These are phyloP conservation scores for Opisthocomus hoazin DNA, from an alignment of 2,113 vertebrate genomes.

Conservation along the genomic window DNA sequence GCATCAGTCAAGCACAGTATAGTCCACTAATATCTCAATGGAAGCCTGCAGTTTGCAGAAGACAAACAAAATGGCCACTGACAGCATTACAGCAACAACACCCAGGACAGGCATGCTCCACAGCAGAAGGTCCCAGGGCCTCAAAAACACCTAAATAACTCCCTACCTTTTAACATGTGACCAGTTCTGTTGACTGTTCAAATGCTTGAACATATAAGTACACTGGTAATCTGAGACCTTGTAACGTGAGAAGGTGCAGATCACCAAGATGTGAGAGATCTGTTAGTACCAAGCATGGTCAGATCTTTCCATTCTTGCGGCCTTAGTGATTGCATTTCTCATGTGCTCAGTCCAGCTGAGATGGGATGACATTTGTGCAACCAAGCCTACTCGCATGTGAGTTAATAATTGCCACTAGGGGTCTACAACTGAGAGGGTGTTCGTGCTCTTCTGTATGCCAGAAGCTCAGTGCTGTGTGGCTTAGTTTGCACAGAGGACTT, in stretches of 20 bases:
- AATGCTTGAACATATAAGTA: background rate
- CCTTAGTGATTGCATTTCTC: background rate
- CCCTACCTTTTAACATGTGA: background rate
- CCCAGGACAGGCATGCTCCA: background rate
- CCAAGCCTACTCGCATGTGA: background rate
- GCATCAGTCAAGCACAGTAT: slow-evolving; percentile 3
- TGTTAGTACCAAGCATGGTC: background rate
- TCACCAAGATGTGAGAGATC: background rate
- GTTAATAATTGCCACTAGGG: background rate
- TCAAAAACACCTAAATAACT: background rate
- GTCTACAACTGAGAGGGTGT: background rate
- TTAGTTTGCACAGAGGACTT: background rate
- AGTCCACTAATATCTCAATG: slow-evolving; percentile 26
- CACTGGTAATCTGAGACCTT: background rate
- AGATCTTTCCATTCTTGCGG: background rate
- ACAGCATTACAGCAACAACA: background rate
- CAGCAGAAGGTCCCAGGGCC: background rate
- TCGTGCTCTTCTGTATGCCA: background rate
- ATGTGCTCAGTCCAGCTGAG: background rate
- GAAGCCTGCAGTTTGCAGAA: background rate
- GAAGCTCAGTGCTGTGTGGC: background rate
- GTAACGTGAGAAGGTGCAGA: background rate
- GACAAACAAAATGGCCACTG: background rate
- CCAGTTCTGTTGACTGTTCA: background rate
- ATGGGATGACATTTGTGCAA: background rate